These are phyloP conservation scores for Lycocerus yunnanus DNA, from an alignment of 2,888 invertebrate species.

Conservation along the genomic window DNA sequence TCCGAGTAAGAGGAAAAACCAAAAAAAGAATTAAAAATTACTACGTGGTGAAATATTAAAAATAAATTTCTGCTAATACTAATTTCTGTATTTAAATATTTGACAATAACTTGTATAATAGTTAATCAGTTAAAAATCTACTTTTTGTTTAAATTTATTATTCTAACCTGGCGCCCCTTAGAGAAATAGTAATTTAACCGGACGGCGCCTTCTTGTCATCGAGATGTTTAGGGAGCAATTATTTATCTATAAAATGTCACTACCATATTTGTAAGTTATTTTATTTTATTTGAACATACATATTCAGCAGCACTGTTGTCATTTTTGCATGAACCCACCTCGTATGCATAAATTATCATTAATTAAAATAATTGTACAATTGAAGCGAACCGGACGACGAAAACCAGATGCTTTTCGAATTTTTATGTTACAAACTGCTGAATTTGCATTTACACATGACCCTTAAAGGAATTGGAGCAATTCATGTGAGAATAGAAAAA, in stretches of 20 bases:
- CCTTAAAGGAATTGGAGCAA: constrained; percentile 26
- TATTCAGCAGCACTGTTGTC: background rate
- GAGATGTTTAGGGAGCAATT: background rate
- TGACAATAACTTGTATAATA: too few species aligned
- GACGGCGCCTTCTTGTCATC: too few species aligned
- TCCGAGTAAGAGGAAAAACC: too few species aligned
- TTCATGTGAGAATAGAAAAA: constrained; percentile 21
- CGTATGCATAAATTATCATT: background rate
- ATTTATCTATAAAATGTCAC: too few species aligned
- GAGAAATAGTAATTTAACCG: background rate
- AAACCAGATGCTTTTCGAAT: background rate
- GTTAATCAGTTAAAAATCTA: too few species aligned
- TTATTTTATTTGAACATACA: background rate
- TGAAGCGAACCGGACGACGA: background rate
- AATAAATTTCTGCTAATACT: too few species aligned
- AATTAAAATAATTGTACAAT: background rate
- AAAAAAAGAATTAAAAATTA: too few species aligned
- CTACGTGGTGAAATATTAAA: too few species aligned
- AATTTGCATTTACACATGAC: constrained; percentile 28
- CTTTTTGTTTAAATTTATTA: background rate
- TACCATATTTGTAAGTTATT: background rate
- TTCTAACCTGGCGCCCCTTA: background rate
- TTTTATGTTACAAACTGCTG: constrained; percentile 14
- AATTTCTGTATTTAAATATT: too few species aligned
- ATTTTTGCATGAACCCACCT: background rate